Percentiles rank a stretch among this genome's conserved stretches.
Conservation (phyloP, 1,140 invertebrate genomes). For the Drosophila hydei region DNA sequence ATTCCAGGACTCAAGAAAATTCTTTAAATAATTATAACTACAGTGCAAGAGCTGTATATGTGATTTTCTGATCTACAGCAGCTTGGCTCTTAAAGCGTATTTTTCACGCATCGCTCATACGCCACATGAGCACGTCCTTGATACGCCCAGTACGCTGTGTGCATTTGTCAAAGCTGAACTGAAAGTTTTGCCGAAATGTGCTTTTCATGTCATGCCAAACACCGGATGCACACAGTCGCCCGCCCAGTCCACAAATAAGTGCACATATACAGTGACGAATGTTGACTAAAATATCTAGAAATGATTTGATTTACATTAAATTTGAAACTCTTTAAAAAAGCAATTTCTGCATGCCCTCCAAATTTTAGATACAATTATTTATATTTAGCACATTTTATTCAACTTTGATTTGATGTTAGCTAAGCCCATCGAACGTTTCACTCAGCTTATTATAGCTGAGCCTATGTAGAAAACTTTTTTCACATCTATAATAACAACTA, state of each 20-base stretch:
- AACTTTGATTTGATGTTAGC: too few relatives aligned
- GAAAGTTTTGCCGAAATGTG: slow-evolving; percentile 25
- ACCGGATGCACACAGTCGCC: slow-evolving; percentile 15
- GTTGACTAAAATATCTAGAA: too few relatives aligned
- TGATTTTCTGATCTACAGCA: slow-evolving; percentile 10
- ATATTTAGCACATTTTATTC: too few relatives aligned
- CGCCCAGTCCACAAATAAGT: slow-evolving; percentile 5
- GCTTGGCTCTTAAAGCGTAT: slow-evolving; percentile 6
- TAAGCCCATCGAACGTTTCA: too few relatives aligned
- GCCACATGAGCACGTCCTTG: slow-evolving; percentile 14
- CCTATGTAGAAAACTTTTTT: too few relatives aligned
- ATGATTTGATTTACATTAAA: too few relatives aligned
- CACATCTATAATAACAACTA: too few relatives aligned
- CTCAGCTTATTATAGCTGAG: too few relatives aligned
- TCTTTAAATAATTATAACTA: slow-evolving; percentile 52
- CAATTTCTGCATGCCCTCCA: too few relatives aligned
- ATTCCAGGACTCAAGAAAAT: slow-evolving; percentile 29
- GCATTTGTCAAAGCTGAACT: slow-evolving; percentile 36
- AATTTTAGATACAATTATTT: too few relatives aligned
- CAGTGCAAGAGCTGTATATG: slow-evolving; percentile 7
- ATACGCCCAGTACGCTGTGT: slow-evolving; percentile 9
- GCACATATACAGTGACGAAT: neutral
- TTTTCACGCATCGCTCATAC: slow-evolving; percentile 14
- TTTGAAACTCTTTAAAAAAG: too few relatives aligned
- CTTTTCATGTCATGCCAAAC: slow-evolving; percentile 42